Base-by-base conservation (phyloP, 2,113 vertebrate genomes). In the Romanogobio albipinnatus region DNA sequence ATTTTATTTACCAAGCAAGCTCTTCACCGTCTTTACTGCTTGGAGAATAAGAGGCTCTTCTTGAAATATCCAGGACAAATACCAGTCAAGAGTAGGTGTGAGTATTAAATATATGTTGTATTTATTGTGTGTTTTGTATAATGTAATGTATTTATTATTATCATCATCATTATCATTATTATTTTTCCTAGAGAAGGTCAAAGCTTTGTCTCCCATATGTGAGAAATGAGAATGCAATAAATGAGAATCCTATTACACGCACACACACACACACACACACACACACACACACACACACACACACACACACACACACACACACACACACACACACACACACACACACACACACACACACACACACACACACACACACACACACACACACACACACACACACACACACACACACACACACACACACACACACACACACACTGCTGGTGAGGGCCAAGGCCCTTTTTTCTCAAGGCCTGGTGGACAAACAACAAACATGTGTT, bases 171-270 rank as follows among this genome's bases (percentile, higher is more conserved):
- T 86, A 59, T 75, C 47, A 79, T 86, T 86, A 84, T 66, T 85
- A 33, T 73, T 82, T 83, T 79, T 47, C 39, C 47, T 62, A 85
- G 77, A 80, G 39, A 80, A 80, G 77, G 77, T 80, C 80, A 76
- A 83, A 76, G 84, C 68, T 56, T 59, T 62, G 36, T 83, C 85
- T 84, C 84, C 85, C 84, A 66, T 62, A 62, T 82, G 73, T 71
- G 86, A 84, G 81, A 85, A 85, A 81, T 86, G 73, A 81, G 68
- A 87, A 82, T 82, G 62, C 83, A 87, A 66, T 85, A 87, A 76
- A 75, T 85, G 59, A 85, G 79, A 82, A 82, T 53, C 45, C 45
- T 77, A 39, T 62, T 82, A 82, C 53, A 19, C 39, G 49, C 15
- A 9, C 58, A 3, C 24, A 8, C 1, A 47, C 15, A 15, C 43